Conservation (phyloP, 2,797 vertebrate species). For the Lindbergichthys nudifrons region DNA sequence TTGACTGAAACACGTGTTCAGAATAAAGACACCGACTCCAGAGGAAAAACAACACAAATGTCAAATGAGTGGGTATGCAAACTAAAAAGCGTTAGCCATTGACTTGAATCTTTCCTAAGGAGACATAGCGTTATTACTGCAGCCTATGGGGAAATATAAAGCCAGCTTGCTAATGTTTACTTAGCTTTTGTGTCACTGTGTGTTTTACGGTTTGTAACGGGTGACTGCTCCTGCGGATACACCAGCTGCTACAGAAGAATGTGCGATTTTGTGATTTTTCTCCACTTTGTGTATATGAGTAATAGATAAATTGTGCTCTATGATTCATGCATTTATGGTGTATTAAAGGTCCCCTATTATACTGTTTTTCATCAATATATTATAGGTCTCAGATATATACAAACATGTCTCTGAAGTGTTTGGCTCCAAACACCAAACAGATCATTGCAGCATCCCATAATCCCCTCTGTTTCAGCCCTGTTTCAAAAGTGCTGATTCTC, state of each 20-base stretch:
- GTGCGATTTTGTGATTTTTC: background rate
- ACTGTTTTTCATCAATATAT: too few relatives aligned
- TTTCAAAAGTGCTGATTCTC: too few relatives aligned
- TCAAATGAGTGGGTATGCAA: slow-evolving; percentile 47
- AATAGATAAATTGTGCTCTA: background rate
- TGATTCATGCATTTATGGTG: background rate
- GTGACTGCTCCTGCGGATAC: slow-evolving; percentile 10
- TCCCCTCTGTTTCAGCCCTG: too few relatives aligned
- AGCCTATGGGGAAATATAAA: slow-evolving; percentile 39
- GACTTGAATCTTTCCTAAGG: slow-evolving; percentile 35
- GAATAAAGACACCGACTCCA: slow-evolving; percentile 54
- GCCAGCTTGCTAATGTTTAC: slow-evolving; percentile 42
- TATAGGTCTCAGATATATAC: too few relatives aligned
- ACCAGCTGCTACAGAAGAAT: slow-evolving; percentile 9
- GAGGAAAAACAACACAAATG: slow-evolving; percentile 49
- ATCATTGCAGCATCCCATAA: too few relatives aligned
- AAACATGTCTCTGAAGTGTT: too few relatives aligned
- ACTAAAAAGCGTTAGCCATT: slow-evolving; percentile 33
- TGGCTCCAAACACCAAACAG: too few relatives aligned
- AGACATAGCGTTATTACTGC: slow-evolving; percentile 29
- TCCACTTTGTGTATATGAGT: background rate
- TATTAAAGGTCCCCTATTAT: background rate
- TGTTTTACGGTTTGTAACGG: background rate
- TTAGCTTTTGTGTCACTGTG: slow-evolving; percentile 32
- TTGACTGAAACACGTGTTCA: slow-evolving; percentile 55